A percentile compares a stretch with the other conserved stretches of the same genome.
These are phyloP conservation scores for Ornithoptera alexandrae DNA, from an alignment of 2,888 invertebrate genomes.

Conservation along the genomic window DNA sequence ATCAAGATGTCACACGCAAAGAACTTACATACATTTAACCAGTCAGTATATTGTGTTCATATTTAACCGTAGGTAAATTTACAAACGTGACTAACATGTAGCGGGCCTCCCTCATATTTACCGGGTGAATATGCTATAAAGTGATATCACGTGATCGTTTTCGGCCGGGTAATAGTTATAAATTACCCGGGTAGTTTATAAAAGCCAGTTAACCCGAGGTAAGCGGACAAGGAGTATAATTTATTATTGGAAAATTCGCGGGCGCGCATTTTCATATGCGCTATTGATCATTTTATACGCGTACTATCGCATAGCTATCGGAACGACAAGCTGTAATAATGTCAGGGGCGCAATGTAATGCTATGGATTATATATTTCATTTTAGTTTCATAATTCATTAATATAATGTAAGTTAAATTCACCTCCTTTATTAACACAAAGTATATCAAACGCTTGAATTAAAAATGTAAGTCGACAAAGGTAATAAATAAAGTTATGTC, in stretches of 20 bases:
- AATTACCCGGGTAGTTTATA: constrained; percentile 79
- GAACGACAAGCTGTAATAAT: constrained; percentile 18
- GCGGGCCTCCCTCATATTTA: constrained; percentile 70
- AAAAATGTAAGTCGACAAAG: too few species aligned
- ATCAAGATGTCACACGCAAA: constrained; percentile 33
- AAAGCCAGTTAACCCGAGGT: constrained; percentile 80
- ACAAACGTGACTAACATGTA: constrained; percentile 55
- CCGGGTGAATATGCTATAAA: constrained; percentile 75
- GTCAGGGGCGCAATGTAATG: constrained; percentile 14
- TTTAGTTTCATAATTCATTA: neutral
- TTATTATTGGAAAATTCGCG: constrained; percentile 77
- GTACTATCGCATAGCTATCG: constrained; percentile 28
- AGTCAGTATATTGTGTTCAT: constrained; percentile 21
- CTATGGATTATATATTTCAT: constrained; percentile 1
- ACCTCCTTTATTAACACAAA: neutral
- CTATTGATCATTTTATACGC: constrained; percentile 53
- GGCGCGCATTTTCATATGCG: constrained; percentile 68
- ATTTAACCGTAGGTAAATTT: constrained; percentile 41
- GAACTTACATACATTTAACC: constrained; percentile 18
- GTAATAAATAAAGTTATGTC: too few species aligned
- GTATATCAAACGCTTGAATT: too few species aligned
- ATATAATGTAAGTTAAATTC: neutral
- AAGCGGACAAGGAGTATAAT: constrained; percentile 77
- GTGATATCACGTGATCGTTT: constrained; percentile 79
- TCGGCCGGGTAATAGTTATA: constrained; percentile 78